Evolutionary conservation across 2,888 invertebrate species (phyloP), one percentile per base, ranked within the genome.

Genomic region (Nudaria mundana): DNA sequence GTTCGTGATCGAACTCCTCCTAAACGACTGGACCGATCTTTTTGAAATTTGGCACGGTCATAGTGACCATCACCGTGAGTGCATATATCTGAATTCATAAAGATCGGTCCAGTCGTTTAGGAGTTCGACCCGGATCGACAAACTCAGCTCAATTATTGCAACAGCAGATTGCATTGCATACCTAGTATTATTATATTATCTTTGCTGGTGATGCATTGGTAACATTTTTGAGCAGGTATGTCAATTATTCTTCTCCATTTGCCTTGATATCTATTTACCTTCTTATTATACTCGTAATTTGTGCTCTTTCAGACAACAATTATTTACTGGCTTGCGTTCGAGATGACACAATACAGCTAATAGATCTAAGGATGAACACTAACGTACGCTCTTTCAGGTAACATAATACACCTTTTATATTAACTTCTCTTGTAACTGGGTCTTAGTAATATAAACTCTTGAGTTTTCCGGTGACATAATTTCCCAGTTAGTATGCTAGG

Each of bases 361-460:
- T 99, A 76, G 99, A 99, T 88, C 91, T 99, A 52, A 92, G 99
- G 73, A 97, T 95, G 94, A 98, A 97, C 87, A 94, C 95, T 81
- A 95, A 98, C 47, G 92, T 97, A 48, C 92, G 94, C 52, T 95
- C 97, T 41, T 97, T 97, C 88, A 94, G 94, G 98, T 98, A 91
- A 39, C 16, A 33, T 11, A 18, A 29, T 42, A 39, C 42, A 48
- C 36, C 44, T 32, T 47, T 52, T 46, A 55, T n/a, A n/a, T 43
- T 48, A 34, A 37, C 38, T 49, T 47, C 52, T 42, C 54, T 52
- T 47, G 40, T 48, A 41, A 46, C 40, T 41, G 40, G 32, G 32
- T 33, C 31, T 18, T 20, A 26, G 43, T 10, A 34, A 29, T 52
- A 37, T 48, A 50, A 54, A 37, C 20, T 42, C 44, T 56, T 52